Evolutionary conservation across 2,797 vertebrate genomes (phyloP).

Genomic region (Acanthis flammea): DNA sequence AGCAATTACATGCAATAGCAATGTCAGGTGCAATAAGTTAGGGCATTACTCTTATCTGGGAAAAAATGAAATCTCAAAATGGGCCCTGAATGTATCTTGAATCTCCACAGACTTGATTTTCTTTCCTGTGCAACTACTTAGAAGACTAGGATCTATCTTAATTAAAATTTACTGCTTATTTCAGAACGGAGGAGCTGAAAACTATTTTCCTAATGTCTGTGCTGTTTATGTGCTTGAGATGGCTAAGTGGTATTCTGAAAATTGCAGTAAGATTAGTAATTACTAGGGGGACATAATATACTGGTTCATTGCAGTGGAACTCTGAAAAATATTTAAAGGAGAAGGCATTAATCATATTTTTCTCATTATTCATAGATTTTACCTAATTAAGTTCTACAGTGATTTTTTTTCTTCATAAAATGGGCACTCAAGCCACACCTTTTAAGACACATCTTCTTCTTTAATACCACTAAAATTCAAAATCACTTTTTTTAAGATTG

Average conservation of each 20-base stretch:
- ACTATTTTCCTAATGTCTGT: slow-evolving; percentile 31
- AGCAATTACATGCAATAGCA: not conserved
- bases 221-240: slow-evolving; percentile 41
- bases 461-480: not conserved
- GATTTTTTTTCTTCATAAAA: not conserved
- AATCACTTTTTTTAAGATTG: not conserved
- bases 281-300: slow-evolving; percentile 3
- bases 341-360: not conserved
- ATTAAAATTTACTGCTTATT: slow-evolving; percentile 49
- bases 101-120: not conserved
- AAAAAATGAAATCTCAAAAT: not conserved
- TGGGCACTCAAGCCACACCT: not conserved
- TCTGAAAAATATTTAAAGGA: slow-evolving; percentile 2
- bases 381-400: not conserved
- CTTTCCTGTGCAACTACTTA: slow-evolving; percentile 1
- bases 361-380: not conserved
- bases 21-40: not conserved
- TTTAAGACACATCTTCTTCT: not conserved
- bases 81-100: not conserved
- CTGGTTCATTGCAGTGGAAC: not conserved
- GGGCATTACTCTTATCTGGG: not conserved
- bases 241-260: slow-evolving; percentile 45
- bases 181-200: slow-evolving; percentile 37
- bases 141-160: not conserved
- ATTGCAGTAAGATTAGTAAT: slow-evolving; percentile 44